Conservation (phyloP, 2,888 invertebrate genomes). For the Aphrophora alni region DNA sequence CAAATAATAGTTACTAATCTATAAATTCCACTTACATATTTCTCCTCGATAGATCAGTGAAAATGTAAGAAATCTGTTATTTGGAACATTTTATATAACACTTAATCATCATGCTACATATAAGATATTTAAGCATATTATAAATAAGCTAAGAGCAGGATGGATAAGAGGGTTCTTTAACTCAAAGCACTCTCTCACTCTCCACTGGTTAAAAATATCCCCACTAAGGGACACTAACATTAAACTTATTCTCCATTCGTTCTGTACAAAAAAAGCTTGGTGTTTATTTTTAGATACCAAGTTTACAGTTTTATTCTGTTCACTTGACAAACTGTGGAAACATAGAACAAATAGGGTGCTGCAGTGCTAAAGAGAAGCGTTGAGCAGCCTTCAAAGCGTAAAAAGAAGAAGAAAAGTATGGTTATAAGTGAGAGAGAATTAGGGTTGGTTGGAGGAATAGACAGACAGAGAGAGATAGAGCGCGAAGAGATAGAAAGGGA, state of each 20-base stretch:
- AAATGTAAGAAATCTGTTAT: background rate
- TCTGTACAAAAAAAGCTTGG: no score
- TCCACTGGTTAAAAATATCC: background rate
- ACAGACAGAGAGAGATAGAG: constrained; percentile 18
- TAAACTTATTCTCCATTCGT: no score
- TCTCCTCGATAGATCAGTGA: background rate
- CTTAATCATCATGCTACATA: background rate
- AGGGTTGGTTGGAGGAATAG: constrained; percentile 9
- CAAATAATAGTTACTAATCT: no score
- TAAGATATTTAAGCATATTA: no score
- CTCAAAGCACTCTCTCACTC: background rate
- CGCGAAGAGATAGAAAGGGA: constrained; percentile 40
- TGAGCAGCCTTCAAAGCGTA: background rate
- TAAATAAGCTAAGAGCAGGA: background rate
- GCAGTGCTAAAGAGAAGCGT: background rate
- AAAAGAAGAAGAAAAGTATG: background rate
- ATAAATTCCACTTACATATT: background rate
- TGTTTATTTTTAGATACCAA: background rate
- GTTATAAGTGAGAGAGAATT: constrained; percentile 4
- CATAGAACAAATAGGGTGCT: no score
- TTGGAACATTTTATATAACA: no score
- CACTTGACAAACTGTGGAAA: no score
- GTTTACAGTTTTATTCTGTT: background rate
- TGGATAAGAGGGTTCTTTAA: no score
- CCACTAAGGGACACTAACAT: no score